Base-by-base conservation (phyloP, 2,113 vertebrate species). In the Varanus komodoensis region DNA sequence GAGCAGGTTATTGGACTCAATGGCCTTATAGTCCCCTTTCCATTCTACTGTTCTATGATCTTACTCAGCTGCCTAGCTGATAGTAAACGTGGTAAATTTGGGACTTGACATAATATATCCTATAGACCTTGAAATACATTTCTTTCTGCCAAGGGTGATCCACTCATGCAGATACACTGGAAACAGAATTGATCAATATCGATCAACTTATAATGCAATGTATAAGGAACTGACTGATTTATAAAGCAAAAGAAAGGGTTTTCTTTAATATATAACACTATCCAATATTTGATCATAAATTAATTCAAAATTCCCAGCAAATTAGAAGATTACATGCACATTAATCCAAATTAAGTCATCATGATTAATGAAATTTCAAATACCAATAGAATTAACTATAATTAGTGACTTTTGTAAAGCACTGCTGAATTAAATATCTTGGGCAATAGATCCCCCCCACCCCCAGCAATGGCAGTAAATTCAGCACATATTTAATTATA, bases 301-400 rank as follows among this genome's bases (percentile, higher is more conserved):
- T 95, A 88, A 54, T 87, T 93, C 38, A 27, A 91, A 94, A 92
- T 93, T 93, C 90, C 82, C 85, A 90, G 92, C 88, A 93, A 94
- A 94, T 94, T 15, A 64, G 89, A 57, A 93, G 69, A 93, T 94
- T 92, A 91, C 32, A 91, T 77, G 38, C 52, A 82, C 61, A 48
- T 96, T 95, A 95, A 89, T 92, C 84, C 34, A 88, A 93, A 92
- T 95, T 95, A 96, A 96, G 84, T 92, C 90, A 93, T 86, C 77
- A 86, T 88, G 87, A 95, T 87, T 87, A 95, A 92, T 87, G 90
- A 91, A 77, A 83, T 86, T 91, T 94, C 71, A 93, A 90, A 92
- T 95, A 93, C 78, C 91, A 94, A 93, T 95, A 91, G 19, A 82
- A 92, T 95, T 93, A 94, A 96, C 86, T 93, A 91, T 93, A 93